Base-by-base conservation (phyloP, 2,888 invertebrate species). In the Marronus borbonicus region DNA sequence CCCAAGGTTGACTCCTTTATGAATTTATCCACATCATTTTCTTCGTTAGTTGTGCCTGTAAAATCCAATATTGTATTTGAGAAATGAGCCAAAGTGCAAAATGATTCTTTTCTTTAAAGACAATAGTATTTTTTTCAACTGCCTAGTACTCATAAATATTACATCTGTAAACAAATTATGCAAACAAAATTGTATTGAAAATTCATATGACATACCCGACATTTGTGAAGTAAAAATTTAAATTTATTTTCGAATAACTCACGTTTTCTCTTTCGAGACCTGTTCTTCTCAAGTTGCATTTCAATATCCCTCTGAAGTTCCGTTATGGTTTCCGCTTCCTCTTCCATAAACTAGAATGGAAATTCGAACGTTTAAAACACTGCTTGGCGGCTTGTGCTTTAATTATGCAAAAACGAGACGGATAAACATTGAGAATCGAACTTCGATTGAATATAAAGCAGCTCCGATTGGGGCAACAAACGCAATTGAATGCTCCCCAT, bases 291-390 rank as follows among this genome's bases (percentile, higher is more conserved):
- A 80, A 98, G 88, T 79, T 96, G 95, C 36, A 90, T 89, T 85
- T 98, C 97, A 84, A 98, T 98, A 89, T 96, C 94, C 81, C 91
- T 92, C 87, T 97, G 97, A n/a, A 98, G 88, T 49, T 94, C 93
- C 12, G 93, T 93, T 52, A 98, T 89, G 84, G 92, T 91, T 62
- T 92, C 92, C 50, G 88, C 90, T 84, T 93, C 93, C 24, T 92
- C 92, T 76, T 93, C 93, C 82, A 86, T 84, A 55, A 87, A 78
- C 85, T 85, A 80, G 79, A 81, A 64, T 69, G 58, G 66, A 39
- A 52, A 72, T 20, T 58, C 36, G 7, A 28, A 12, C 68, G 28
- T 50, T 17, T 44, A 24, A 44, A 8, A 20, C 24, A n/a, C 50
- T 3, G 8, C 8, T 44, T 12, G 44, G 12, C 12, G 2, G 44